Percentiles rank a stretch among this genome's conserved stretches.
These are phyloP conservation scores for Pterois miles DNA, from an alignment of 2,797 vertebrate species.

Conservation along the genomic window DNA sequence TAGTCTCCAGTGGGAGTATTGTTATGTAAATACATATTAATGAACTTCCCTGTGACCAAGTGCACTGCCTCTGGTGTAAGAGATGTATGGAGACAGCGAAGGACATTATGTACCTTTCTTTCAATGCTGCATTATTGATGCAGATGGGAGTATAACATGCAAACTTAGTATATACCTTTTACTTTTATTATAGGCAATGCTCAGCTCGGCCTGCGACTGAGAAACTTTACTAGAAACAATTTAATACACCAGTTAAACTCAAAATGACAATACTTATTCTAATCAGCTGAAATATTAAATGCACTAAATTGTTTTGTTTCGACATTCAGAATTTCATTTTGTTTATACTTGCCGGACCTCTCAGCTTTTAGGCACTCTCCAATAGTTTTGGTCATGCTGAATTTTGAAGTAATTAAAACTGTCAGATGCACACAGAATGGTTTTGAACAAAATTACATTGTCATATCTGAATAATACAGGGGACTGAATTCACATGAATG, in stretches of 20 bases:
- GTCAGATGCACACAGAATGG: constrained; percentile 62
- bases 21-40: constrained; percentile 75
- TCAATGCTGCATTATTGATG: not conserved
- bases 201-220: not conserved
- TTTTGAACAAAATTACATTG: constrained; percentile 76
- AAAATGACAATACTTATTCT: constrained; percentile 35
- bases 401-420: constrained; percentile 86
- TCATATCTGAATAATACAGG: constrained; percentile 84
- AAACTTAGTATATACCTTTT: not conserved
- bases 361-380: constrained; percentile 63
- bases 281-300: constrained; percentile 49
- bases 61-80: constrained; percentile 23
- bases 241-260: constrained; percentile 29
- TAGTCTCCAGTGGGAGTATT: constrained; percentile 61
- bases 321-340: constrained; percentile 66
- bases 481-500: constrained; percentile 74
- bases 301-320: constrained; percentile 68
- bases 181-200: not conserved
- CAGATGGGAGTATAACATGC: not conserved
- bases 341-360: constrained; percentile 61
- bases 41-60: constrained; percentile 61
- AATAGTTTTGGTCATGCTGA: constrained; percentile 82
- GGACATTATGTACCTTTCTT: constrained; percentile 7
- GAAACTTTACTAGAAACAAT: constrained; percentile 27
- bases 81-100: constrained; percentile 17